Percentiles rank a stretch among this genome's conserved stretches.
These are phyloP conservation scores for Eumeta japonica DNA, from an alignment of 1,140 invertebrate species.

Conservation along the genomic window DNA sequence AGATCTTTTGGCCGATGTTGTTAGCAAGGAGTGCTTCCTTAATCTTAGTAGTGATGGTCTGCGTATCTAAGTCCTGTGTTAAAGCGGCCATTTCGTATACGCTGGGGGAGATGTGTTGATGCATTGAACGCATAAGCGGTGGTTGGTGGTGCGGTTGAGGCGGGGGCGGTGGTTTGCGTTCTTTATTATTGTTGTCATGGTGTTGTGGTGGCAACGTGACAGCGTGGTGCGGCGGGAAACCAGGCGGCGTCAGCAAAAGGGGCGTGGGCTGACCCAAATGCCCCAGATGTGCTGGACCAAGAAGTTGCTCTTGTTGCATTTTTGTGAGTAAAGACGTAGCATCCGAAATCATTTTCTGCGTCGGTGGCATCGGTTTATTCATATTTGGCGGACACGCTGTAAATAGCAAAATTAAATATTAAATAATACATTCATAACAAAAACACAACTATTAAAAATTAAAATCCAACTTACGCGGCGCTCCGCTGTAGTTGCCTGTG, in stretches of 20 bases:
- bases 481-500: slow-evolving; percentile 87
- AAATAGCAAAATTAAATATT: slow-evolving; percentile 22
- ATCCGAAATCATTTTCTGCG: slow-evolving; percentile 71
- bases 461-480: slow-evolving; percentile 66
- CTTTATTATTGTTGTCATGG: slow-evolving; percentile 59
- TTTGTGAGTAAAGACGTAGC: slow-evolving; percentile 71
- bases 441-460: slow-evolving; percentile 16
- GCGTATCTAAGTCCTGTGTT: slow-evolving; percentile 94
- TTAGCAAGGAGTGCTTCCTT: slow-evolving; percentile 95
- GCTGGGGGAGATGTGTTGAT: slow-evolving; percentile 79
- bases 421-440: slow-evolving; percentile 6
- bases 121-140: slow-evolving; percentile 67
- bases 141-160: slow-evolving; percentile 64
- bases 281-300: slow-evolving; percentile 46
- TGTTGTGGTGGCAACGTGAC: slow-evolving; percentile 59
- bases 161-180: slow-evolving; percentile 57
- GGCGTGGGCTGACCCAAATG: slow-evolving; percentile 61
- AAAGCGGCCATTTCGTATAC: slow-evolving; percentile 96
- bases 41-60: slow-evolving; percentile 94
- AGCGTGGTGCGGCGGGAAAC: slow-evolving; percentile 64
- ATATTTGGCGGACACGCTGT: slow-evolving; percentile 69
- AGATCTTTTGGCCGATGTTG: slow-evolving; percentile 98
- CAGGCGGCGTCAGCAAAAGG: slow-evolving; percentile 64
- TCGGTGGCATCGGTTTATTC: slow-evolving; percentile 73
- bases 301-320: slow-evolving; percentile 68